A percentile compares a stretch with the other conserved stretches of the same genome.
These are phyloP conservation scores for Phyllostomus discolor DNA, from an alignment of 2,113 vertebrate species.

Conservation along the genomic window DNA sequence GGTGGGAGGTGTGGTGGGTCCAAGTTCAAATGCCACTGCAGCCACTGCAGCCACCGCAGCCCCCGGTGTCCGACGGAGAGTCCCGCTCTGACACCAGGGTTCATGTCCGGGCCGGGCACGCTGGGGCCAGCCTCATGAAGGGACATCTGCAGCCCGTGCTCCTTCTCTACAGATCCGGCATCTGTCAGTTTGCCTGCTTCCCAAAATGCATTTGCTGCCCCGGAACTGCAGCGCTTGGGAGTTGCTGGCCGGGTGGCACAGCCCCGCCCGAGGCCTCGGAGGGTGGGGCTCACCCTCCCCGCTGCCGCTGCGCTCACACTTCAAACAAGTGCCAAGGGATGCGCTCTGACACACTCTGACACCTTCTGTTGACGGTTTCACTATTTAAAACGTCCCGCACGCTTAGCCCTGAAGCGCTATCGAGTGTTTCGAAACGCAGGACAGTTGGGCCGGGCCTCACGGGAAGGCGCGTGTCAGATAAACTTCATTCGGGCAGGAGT, in stretches of 20 bases:
- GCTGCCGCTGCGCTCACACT: accelerated
- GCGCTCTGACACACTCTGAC: neutral
- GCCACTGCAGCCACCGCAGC: no score
- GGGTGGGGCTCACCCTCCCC: accelerated
- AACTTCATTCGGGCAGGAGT: neutral
- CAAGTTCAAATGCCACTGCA: neutral
- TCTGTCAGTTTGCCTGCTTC: neutral
- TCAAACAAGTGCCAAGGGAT: neutral
- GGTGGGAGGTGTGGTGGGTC: neutral
- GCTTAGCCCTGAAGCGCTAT: accelerated
- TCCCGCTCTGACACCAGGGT: neutral
- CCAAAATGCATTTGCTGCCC: neutral
- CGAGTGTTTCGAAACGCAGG: no score
- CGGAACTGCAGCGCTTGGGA: no score
- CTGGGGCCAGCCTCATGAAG: accelerated
- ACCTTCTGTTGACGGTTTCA: neutral
- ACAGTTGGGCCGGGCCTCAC: accelerated
- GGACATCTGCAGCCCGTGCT: neutral
- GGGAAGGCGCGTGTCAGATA: neutral
- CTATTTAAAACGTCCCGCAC: neutral
- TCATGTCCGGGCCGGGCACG: neutral
- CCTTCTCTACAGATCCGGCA: neutral
- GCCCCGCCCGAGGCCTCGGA: neutral
- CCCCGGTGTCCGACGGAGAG: neutral
- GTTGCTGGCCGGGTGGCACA: accelerated